phyloP scores from a whole-genome alignment of 2,797 vertebrate genomes.

The Acanthiza pusilla region DNA sequence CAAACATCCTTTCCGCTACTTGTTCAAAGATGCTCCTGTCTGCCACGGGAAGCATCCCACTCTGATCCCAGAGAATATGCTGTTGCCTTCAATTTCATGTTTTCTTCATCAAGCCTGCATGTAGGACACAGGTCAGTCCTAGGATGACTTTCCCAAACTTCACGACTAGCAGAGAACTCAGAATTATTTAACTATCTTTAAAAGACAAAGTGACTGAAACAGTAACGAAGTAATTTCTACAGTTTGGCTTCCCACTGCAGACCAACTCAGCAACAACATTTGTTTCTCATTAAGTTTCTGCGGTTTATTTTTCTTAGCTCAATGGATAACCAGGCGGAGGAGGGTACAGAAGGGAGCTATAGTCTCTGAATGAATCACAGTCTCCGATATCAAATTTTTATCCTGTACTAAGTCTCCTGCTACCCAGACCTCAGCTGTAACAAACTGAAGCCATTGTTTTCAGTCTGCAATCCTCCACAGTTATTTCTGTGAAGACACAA shows the following conservation, averaged over 20 bases:
- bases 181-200: neutral
- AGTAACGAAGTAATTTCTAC: neutral
- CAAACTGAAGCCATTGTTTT: neutral
- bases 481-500: neutral
- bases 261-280: neutral
- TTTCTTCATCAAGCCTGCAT: neutral
- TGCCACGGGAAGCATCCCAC: neutral
- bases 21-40: neutral
- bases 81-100: neutral
- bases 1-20: neutral
- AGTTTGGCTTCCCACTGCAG: neutral
- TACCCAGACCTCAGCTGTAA: neutral
- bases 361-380: conserved; percentile 8
- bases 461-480: neutral
- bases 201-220: neutral
- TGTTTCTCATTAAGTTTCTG: conserved; percentile 35
- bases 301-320: neutral
- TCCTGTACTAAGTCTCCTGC: neutral
- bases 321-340: neutral
- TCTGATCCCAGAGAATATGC: neutral
- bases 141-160: neutral
- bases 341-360: neutral
- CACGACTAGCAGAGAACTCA: neutral
- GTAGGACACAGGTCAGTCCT: neutral
- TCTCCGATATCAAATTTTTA: neutral